phyloP scores from a whole-genome alignment of 2,797 vertebrate species.

The Diplodus sargus region DNA sequence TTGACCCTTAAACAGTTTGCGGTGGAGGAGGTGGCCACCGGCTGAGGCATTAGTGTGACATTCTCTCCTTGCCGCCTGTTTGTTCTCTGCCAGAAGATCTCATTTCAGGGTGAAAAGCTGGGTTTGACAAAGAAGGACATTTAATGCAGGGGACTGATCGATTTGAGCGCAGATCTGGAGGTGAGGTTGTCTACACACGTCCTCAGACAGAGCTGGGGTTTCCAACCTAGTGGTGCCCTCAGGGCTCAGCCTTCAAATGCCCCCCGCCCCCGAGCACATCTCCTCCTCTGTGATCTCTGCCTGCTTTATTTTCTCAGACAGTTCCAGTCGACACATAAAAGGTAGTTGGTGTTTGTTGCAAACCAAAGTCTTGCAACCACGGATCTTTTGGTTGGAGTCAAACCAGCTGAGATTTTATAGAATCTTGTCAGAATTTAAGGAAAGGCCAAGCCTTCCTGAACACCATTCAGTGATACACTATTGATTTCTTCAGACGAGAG shows the following conservation, averaged over 20 bases:
- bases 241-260: slow-evolving; percentile 7
- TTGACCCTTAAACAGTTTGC: slow-evolving; percentile 72
- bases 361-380: not conserved
- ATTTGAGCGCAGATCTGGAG: slow-evolving; percentile 50
- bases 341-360: slow-evolving; percentile 9
- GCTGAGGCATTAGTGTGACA: slow-evolving; percentile 37
- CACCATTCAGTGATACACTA: slow-evolving; percentile 12
- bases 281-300: slow-evolving; percentile 19
- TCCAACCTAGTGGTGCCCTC: slow-evolving; percentile 33
- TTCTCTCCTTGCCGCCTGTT: slow-evolving; percentile 59
- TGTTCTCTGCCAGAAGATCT: slow-evolving; percentile 64
- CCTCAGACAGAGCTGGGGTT: slow-evolving; percentile 31
- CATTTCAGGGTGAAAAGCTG: slow-evolving; percentile 63
- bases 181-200: slow-evolving; percentile 47
- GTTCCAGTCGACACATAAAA: not conserved
- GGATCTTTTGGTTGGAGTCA: not conserved
- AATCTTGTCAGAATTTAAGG: slow-evolving; percentile 15
- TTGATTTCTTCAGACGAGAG: slow-evolving; percentile 21
- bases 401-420: not conserved
- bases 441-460: not conserved
- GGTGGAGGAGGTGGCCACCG: slow-evolving; percentile 32
- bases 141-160: slow-evolving; percentile 55
- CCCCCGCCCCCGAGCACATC: not conserved
- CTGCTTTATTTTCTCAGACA: slow-evolving; percentile 17
- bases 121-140: slow-evolving; percentile 61